Evolutionary conservation across 2,888 invertebrate species (phyloP).

Genomic region (Catocala nupta): DNA sequence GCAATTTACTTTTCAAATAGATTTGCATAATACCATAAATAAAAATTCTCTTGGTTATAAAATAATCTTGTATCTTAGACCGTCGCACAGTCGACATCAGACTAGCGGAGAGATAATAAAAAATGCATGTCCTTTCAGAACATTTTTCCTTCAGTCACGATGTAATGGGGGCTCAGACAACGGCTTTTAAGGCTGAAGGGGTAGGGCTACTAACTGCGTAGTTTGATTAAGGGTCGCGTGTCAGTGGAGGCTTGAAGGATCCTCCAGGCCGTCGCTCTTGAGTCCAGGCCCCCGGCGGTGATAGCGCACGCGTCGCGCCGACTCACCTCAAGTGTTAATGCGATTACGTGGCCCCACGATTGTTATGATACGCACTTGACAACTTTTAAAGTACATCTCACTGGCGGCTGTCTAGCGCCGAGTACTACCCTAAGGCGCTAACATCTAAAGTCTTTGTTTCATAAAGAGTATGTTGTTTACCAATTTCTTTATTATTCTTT

Average conservation of each 20-base stretch:
- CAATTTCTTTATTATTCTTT: neutral
- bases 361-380: conserved; percentile 52
- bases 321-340: conserved; percentile 55
- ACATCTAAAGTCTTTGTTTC: neutral
- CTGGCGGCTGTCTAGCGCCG: neutral
- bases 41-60: neutral
- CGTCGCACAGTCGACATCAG: neutral
- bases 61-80: neutral
- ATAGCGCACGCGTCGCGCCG: conserved; percentile 69
- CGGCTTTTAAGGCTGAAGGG: conserved; percentile 39
- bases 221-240: conserved; percentile 65
- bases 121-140: conserved; percentile 6
- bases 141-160: conserved; percentile 31
- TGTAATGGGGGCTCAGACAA: conserved; percentile 40
- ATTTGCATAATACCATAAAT: too few species aligned
- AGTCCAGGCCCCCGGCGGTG: conserved; percentile 54
- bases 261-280: conserved; percentile 49
- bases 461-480: neutral
- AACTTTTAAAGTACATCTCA: conserved; percentile 36
- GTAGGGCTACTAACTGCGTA: conserved; percentile 52
- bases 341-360: conserved; percentile 52
- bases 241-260: conserved; percentile 53
- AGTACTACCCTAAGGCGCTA: neutral
- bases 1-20: too few species aligned
- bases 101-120: conserved; percentile 5